Base-by-base conservation (phyloP, 2,113 vertebrate genomes). In the Gorilla gorilla region DNA sequence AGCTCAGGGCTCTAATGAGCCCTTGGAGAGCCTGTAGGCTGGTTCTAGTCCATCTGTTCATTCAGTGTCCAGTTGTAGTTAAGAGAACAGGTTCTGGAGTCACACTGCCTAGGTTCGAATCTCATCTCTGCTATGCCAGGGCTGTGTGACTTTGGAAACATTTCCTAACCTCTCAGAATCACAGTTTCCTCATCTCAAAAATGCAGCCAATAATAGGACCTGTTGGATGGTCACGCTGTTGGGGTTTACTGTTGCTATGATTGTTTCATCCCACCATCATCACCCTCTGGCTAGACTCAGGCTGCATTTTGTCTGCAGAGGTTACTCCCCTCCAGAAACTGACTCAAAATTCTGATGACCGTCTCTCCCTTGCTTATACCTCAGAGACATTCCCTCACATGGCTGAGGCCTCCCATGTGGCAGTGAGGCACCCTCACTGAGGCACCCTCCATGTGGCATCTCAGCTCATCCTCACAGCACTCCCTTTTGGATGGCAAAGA, bases 331-430 rank as follows among this genome's bases (percentile, higher is more conserved):
- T 17, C 48, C 68, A 27, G 61, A 4, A 64, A 52, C 52, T 1
- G 45, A 75, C 38, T 57, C 45, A 38, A 12, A 22, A 0, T 90
- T 81, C 40, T 50, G 43, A 45, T 1, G 40, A 52, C 16, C 6
- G 5, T 48, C 8, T 82, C n/a, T 73, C 12, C 57, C 50, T 52
- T n/a, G 40, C 48, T 73, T 40, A 6, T 25, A 48, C 32, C 32
- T 68, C 45, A 18, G 57, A 61, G 40, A 22, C 0, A 14, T 52
- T 25, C 64, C 23, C 38, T 23, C n/a, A 2, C 1, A 0, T 40
- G 1, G 5, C 90, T 27, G 3, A 7, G 14, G 5, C 35, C 20
- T 43, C 23, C 25, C 50, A 1, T 3, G 3, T 25, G 25, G 48
- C 1, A 0, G 1, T 20, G 3, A 68, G 43, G 52, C 50, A n/a